These are phyloP conservation scores for Drosophila kurseongensis DNA, from an alignment of 1,140 invertebrate species.

Conservation along the genomic window DNA sequence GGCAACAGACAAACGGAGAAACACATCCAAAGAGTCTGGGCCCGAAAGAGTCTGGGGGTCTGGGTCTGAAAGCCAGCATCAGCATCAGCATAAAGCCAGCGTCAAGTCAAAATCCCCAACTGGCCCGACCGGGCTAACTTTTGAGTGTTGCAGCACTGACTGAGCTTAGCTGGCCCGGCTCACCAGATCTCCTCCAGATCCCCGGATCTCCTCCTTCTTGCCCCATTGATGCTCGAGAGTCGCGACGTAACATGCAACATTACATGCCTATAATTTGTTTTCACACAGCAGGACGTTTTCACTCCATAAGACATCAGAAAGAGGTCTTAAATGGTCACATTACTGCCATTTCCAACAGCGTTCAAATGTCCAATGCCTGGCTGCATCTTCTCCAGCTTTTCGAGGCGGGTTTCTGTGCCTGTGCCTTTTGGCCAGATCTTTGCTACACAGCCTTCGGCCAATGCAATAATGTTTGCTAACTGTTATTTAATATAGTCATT, in stretches of 20 bases:
- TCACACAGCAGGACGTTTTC: constrained; percentile 84
- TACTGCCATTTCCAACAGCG: constrained; percentile 82
- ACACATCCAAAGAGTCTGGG: constrained; percentile 42
- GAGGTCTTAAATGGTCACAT: constrained; percentile 84
- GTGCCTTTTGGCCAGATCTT: constrained; percentile 49
- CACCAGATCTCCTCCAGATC: constrained; percentile 8
- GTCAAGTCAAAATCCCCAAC: constrained; percentile 65
- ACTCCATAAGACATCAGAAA: constrained; percentile 84
- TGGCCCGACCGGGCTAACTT: constrained; percentile 64
- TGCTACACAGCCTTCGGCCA: constrained; percentile 46
- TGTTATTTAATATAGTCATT: constrained; percentile 71
- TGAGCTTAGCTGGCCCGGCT: constrained; percentile 47
- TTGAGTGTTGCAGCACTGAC: constrained; percentile 64
- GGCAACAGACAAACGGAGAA: constrained; percentile 46
- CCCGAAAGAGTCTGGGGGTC: constrained; percentile 10
- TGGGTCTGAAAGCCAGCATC: constrained; percentile 23
- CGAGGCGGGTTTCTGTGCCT: constrained; percentile 15
- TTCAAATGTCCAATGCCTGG: constrained; percentile 65
- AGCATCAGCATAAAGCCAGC: constrained; percentile 62
- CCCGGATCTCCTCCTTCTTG: constrained; percentile 1
- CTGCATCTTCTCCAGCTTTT: constrained; percentile 33
- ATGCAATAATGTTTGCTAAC: constrained; percentile 65
- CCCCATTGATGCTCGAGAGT: constrained; percentile 46
- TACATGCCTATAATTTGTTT: constrained; percentile 84
- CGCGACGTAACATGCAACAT: constrained; percentile 83